phyloP scores from a whole-genome alignment of 2,113 vertebrate species.

The Oenanthe melanoleuca region DNA sequence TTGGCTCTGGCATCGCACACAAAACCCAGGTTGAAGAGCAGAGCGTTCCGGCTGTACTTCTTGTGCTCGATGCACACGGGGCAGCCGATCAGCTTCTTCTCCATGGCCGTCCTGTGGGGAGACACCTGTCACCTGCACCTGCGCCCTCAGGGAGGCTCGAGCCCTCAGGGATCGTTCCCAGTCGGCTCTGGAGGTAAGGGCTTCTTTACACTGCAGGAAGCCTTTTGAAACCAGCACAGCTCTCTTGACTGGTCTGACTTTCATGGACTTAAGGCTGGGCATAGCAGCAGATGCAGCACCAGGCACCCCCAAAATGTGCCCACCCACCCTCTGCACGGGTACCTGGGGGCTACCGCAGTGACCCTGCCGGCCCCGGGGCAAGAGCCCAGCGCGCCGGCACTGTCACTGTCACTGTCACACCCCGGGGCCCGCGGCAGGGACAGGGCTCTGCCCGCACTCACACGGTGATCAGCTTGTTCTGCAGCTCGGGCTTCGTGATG shows the following conservation, averaged over 20 bases:
- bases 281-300: not conserved
- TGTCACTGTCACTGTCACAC: not conserved
- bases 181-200: rapidly evolving
- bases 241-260: not conserved
- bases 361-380: not conserved
- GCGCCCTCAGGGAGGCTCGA: rapidly evolving
- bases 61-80: slow-evolving; percentile 98
- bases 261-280: not conserved
- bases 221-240: not conserved
- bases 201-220: not conserved
- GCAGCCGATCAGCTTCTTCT: slow-evolving; percentile 96
- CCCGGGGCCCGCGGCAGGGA: not conserved
- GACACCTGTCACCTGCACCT: not conserved
- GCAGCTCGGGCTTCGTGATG: slow-evolving; percentile 97
- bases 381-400: rapidly evolving
- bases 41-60: slow-evolving; percentile 94
- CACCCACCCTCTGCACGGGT: rapidly evolving
- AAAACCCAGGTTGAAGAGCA: slow-evolving; percentile 95
- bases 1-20: slow-evolving; percentile 93
- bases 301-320: not conserved
- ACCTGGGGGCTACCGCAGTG: rapidly evolving
- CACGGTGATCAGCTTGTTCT: slow-evolving; percentile 99
- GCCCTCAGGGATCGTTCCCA: rapidly evolving
- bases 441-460: slow-evolving; percentile 64
- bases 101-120: slow-evolving; percentile 89